Evolutionary conservation across 2,113 vertebrate genomes (phyloP), one percentile per base, ranked within the genome.

Genomic region (Aleadryas rufinucha): DNA sequence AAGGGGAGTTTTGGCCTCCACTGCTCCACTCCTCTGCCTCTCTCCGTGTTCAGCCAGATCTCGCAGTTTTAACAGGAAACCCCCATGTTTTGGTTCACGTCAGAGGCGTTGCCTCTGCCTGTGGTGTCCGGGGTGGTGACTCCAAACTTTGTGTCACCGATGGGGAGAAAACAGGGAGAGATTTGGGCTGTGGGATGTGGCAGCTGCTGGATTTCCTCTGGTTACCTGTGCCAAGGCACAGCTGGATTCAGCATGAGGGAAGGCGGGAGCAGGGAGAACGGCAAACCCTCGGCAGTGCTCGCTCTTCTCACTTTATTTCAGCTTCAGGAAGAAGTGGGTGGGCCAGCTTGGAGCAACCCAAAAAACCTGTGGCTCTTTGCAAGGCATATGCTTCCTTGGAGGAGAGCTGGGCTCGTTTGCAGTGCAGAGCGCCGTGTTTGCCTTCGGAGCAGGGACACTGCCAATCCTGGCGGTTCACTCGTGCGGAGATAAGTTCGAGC

Each of bases 291-390:
- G 1, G 56, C 79, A 4, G 2, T 3, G 75, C 92, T 96, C 89
- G 56, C 85, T 93, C 76, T 59, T 74, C 92, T 94, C 75, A 2
- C 88, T 94, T 90, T 52, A 74, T 74, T 93, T 84, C 90, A 78
- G 90, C 74, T 94, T 81, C 42, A 4, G 4, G 33, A 33, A 47
- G 57, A 60, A 54, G 79, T 77, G 82, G 75, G 94, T 93, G 94
- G 86, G 95, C 88, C 87, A 94, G 85, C 94, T 90, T 93, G 71
- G 53, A 87, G 33, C 66, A 83, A 23, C 82, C 68, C 87, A 14
- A 31, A 77, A 88, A 92, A 86, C 86, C 92, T 70, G 82, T 74
- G 85, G 57, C 23, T 3, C 68, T 94, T 90, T 6, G 23, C 82
- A 16, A 37, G 82, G 76, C 95, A 90, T 88, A 57, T 96, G 92